Conservation (phyloP, 2,888 invertebrate genomes). For the Antheraea assamensis region DNA sequence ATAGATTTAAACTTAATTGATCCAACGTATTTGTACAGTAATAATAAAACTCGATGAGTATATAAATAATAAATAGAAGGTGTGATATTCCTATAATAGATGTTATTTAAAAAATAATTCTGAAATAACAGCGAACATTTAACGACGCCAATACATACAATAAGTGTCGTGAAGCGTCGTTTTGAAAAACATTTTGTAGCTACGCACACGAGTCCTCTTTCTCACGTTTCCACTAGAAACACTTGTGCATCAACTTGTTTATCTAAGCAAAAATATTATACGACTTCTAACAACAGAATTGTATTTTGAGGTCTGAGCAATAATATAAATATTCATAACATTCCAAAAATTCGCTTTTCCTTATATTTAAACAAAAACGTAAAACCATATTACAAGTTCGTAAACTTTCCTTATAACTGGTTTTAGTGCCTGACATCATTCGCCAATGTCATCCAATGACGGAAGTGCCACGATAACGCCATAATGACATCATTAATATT, state of each 20-base stretch:
- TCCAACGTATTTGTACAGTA: background rate
- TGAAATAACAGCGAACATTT: too few species aligned
- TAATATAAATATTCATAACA: background rate
- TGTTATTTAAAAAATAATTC: too few species aligned
- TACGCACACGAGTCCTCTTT: background rate
- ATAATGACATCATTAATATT: conserved; percentile 10
- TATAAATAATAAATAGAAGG: background rate
- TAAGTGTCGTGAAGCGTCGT: background rate
- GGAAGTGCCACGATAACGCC: background rate
- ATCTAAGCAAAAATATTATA: background rate
- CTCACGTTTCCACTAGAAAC: background rate
- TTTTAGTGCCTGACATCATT: conserved; percentile 7
- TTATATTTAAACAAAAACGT: background rate
- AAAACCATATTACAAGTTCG: background rate
- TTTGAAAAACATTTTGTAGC: background rate
- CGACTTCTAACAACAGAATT: too few species aligned
- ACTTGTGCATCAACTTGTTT: background rate
- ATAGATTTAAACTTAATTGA: background rate
- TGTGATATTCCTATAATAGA: too few species aligned
- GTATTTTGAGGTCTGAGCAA: background rate
- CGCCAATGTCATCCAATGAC: background rate
- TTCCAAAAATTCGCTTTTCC: background rate
- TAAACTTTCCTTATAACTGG: conserved; percentile 8
- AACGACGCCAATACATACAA: background rate
- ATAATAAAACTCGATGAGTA: background rate